Evolutionary conservation across 2,888 invertebrate genomes (phyloP).

Genomic region (Drosophila demipolita): DNA sequence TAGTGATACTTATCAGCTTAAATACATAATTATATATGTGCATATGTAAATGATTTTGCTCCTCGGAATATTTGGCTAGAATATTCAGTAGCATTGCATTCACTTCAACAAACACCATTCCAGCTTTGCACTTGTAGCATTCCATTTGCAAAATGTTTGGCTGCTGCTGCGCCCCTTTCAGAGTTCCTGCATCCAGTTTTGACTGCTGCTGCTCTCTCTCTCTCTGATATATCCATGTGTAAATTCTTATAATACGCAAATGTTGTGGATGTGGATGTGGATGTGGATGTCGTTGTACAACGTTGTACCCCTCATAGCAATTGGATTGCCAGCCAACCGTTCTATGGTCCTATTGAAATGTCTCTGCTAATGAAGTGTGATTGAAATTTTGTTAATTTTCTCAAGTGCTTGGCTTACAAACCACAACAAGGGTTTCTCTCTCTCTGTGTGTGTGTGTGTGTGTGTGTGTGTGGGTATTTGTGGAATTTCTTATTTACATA

Average conservation of each 20-base stretch:
- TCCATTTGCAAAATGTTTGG: constrained; percentile 51
- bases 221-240: constrained; percentile 17
- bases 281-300: constrained; percentile 1
- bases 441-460: constrained; percentile 1
- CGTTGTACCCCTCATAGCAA: neutral
- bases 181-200: constrained; percentile 4
- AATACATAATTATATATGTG: neutral
- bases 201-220: constrained; percentile 10
- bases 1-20: neutral
- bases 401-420: constrained; percentile 60
- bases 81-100: constrained; percentile 30
- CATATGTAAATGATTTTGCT: neutral
- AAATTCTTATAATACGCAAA: constrained; percentile 24
- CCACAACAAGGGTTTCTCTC: neutral
- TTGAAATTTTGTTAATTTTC: constrained; percentile 82
- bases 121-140: constrained; percentile 33
- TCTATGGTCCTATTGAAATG: constrained; percentile 57
- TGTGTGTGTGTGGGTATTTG: constrained; percentile 21
- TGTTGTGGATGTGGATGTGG: constrained; percentile 4
- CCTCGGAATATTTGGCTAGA: constrained; percentile 12
- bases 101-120: constrained; percentile 18
- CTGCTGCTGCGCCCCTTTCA: neutral
- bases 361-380: constrained; percentile 80
- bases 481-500: constrained; percentile 53
- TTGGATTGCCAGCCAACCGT: constrained; percentile 5